These are phyloP conservation scores for Sphinx pinastri DNA, from an alignment of 2,888 invertebrate species.

Conservation along the genomic window DNA sequence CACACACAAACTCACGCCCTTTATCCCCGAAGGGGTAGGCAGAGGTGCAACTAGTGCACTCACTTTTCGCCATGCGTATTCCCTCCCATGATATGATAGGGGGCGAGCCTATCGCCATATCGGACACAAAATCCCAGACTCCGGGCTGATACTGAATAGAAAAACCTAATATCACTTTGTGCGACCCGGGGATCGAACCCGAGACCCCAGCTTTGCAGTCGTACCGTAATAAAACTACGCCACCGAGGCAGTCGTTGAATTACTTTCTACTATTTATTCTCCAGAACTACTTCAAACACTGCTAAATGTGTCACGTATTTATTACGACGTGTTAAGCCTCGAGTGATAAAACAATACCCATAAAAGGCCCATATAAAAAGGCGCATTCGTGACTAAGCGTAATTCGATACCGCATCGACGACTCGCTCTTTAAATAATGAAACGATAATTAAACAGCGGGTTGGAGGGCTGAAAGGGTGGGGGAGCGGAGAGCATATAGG, in stretches of 20 bases:
- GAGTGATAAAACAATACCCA: slow-evolving; percentile 24
- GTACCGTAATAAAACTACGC: too few species aligned
- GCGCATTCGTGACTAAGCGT: slow-evolving; percentile 44
- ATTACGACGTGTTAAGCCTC: slow-evolving; percentile 22
- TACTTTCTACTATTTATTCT: background rate
- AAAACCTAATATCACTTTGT: too few species aligned
- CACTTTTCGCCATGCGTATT: too few species aligned
- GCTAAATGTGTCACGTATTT: background rate
- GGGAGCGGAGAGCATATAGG: background rate
- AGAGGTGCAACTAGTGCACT: too few species aligned
- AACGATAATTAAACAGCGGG: slow-evolving; percentile 41
- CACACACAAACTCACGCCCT: too few species aligned
- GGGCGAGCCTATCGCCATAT: too few species aligned
- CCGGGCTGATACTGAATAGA: too few species aligned
- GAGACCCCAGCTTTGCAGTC: too few species aligned
- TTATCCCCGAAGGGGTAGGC: too few species aligned
- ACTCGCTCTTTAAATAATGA: slow-evolving; percentile 51
- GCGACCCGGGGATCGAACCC: too few species aligned
- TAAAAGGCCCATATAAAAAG: slow-evolving; percentile 26
- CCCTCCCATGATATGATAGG: too few species aligned
- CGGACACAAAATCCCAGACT: too few species aligned
- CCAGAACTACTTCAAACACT: background rate
- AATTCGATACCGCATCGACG: slow-evolving; percentile 46
- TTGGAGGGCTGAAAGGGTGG: background rate
- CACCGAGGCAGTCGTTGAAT: background rate